Conservation (phyloP, 2,113 vertebrate species). For the Cromileptes altivelis region DNA sequence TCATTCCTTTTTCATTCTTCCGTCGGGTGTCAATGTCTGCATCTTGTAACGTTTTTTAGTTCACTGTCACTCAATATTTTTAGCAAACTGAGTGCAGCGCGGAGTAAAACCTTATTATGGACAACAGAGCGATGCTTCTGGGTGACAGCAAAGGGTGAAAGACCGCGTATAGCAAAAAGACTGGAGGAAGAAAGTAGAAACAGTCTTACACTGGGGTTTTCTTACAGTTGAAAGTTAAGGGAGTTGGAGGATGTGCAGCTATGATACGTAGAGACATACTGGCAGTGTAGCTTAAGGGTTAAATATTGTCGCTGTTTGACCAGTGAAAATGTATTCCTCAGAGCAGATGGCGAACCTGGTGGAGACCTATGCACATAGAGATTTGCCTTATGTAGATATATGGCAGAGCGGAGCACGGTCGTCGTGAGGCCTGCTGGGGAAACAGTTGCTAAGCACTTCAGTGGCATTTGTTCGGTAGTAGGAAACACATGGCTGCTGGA, state of each 20-base stretch:
- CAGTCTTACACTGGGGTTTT: background rate
- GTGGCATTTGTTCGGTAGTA: conserved; percentile 23
- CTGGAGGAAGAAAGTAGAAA: background rate
- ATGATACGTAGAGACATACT: background rate
- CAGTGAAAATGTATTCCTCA: background rate
- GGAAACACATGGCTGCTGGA: background rate
- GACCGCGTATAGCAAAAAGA: background rate
- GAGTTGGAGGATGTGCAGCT: background rate
- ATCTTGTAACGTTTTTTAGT: conserved; percentile 50
- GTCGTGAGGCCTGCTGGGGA: conserved; percentile 46
- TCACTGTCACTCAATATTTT: conserved; percentile 28
- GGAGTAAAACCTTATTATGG: conserved; percentile 32
- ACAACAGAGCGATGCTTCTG: conserved; percentile 21
- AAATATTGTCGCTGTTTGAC: conserved; percentile 39
- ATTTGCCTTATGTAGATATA: conserved; percentile 39
- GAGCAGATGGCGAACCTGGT: conserved; percentile 68
- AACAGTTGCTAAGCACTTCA: conserved; percentile 50
- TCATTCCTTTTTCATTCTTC: conserved; percentile 51
- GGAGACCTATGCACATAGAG: conserved; percentile 57
- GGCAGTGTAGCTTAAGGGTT: conserved; percentile 3
- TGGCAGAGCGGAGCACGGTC: conserved; percentile 4
- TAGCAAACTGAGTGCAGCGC: conserved; percentile 2
- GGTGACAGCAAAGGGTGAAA: conserved; percentile 37
- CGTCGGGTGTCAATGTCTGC: conserved; percentile 38
- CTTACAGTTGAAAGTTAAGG: background rate